phyloP scores from a whole-genome alignment of 1,140 invertebrate species.

The Drosophila persimilis region DNA sequence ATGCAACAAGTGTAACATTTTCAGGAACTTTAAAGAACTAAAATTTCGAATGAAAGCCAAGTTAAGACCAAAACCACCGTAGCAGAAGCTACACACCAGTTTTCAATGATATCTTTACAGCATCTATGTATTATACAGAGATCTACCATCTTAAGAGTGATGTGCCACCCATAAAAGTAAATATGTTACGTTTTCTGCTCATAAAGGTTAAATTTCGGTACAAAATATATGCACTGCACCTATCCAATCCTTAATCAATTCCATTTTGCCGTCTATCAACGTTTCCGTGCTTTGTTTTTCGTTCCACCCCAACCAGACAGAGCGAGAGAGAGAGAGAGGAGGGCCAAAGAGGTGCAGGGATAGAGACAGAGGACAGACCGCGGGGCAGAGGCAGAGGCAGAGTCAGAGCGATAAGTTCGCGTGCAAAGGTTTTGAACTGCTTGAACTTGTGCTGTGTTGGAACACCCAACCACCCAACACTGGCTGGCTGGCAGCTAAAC shows the following conservation, averaged over 20 bases:
- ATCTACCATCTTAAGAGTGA: no score
- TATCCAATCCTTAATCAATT: neutral
- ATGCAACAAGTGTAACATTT: no score
- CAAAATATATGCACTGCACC: neutral
- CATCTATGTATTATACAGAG: no score
- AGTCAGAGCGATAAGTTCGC: slow-evolving; percentile 65
- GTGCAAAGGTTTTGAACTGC: slow-evolving; percentile 75
- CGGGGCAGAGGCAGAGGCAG: neutral
- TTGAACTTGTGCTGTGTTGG: slow-evolving; percentile 59
- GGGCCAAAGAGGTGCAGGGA: neutral
- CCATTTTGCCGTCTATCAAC: slow-evolving; percentile 6
- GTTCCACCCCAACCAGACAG: slow-evolving; percentile 57
- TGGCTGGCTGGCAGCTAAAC: slow-evolving; percentile 9
- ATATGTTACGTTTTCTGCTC: no score
- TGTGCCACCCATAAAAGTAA: no score
- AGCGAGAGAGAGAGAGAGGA: slow-evolving; percentile 3
- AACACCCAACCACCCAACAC: slow-evolving; percentile 23
- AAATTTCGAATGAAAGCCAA: no score
- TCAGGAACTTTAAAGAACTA: no score
- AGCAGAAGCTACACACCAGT: no score
- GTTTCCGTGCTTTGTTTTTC: slow-evolving; percentile 26
- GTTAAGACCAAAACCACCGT: no score
- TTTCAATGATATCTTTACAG: no score
- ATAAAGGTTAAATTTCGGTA: no score
- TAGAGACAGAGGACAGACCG: no score